These are phyloP conservation scores for Craseonycteris thonglongyai DNA, from an alignment of 2,113 vertebrate species.

Conservation along the genomic window DNA sequence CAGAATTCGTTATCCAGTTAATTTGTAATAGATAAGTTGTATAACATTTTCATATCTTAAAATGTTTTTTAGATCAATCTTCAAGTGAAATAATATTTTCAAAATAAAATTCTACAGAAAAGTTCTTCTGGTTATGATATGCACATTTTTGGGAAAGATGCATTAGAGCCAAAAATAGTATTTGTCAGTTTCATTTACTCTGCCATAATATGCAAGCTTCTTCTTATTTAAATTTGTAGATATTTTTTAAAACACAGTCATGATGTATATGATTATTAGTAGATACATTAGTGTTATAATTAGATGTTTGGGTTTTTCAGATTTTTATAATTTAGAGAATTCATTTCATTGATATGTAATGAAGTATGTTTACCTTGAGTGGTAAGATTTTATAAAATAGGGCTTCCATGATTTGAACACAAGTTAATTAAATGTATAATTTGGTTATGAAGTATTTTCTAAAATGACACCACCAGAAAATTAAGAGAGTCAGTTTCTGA, in stretches of 20 bases:
- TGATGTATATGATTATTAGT: constrained; percentile 69
- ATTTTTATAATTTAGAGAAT: constrained; percentile 38
- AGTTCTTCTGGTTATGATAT: constrained; percentile 59
- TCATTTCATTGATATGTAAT: constrained; percentile 45
- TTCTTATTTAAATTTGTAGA: constrained; percentile 75
- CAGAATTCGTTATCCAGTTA: constrained; percentile 52
- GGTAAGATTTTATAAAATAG: constrained; percentile 36
- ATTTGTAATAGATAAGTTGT: constrained; percentile 73
- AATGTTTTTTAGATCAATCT: constrained; percentile 70
- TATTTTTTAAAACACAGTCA: constrained; percentile 69
- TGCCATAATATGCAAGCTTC: constrained; percentile 70
- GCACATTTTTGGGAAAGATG: constrained; percentile 64
- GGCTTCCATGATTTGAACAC: constrained; percentile 26
- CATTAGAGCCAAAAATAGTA: constrained; percentile 41
- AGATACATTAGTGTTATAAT: constrained; percentile 31
- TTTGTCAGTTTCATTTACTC: constrained; percentile 71
- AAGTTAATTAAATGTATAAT: constrained; percentile 18
- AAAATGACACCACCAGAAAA: constrained; percentile 38
- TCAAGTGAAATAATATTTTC: constrained; percentile 73
- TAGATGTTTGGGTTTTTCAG: constrained; percentile 34
- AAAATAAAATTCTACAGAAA: constrained; percentile 73
- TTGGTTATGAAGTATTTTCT: constrained; percentile 34
- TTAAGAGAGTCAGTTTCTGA: constrained; percentile 40
- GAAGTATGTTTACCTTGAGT: constrained; percentile 22
- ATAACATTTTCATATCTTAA: constrained; percentile 71